Base-by-base conservation (phyloP, 1,140 invertebrate species). In the Sitodiplosis mosellana region DNA sequence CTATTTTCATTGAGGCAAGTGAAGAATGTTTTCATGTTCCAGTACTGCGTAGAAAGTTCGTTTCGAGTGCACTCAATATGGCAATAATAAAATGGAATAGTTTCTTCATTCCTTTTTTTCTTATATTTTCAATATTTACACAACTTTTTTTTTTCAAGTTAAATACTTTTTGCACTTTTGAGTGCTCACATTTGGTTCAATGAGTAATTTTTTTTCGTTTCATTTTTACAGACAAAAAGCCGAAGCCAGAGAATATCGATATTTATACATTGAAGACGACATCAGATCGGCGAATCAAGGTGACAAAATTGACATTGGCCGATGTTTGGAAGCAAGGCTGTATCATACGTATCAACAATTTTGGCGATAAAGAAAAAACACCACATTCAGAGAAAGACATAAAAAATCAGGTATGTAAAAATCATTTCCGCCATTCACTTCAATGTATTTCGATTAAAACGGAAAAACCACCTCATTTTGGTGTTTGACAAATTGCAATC, bases 311-410 rank as follows among this genome's bases (percentile, higher is more conserved):
- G 49, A 69, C 71, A 48, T 59, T 80, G 54, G 63, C 69, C 55
- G 71, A 76, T 48, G 78, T 79, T 53, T 81, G 78, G 78, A 72
- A 70, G 52, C 68, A 71, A 50, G 75, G 72, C 51, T 75, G 72
- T 46, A 67, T 72, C 52, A 69, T 81, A 56, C 68, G 76, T 45
- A 81, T 81, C 56, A 79, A 79, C 59, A 81, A 81, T 56, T 75
- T 76, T 52, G 70, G 71, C 44, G 77, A 81, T 58, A 76, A 76
- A 54, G 70, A 74, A 55, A 74, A 77, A 59, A 65, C 68, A 36
- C 70, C 75, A 22, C 74, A 78, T 59, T 68, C 56, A 50, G 75
- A 77, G 52, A 77, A 76, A 59, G 71, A 74, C 55, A 77, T 79
- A 54, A 68, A 71, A 55, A 72, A 71, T 55, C 76, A 78, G 68